A percentile compares a stretch with the other conserved stretches of the same genome.
Conservation (phyloP, 2,797 vertebrate genomes). For the Crypturellus tataupa region DNA sequence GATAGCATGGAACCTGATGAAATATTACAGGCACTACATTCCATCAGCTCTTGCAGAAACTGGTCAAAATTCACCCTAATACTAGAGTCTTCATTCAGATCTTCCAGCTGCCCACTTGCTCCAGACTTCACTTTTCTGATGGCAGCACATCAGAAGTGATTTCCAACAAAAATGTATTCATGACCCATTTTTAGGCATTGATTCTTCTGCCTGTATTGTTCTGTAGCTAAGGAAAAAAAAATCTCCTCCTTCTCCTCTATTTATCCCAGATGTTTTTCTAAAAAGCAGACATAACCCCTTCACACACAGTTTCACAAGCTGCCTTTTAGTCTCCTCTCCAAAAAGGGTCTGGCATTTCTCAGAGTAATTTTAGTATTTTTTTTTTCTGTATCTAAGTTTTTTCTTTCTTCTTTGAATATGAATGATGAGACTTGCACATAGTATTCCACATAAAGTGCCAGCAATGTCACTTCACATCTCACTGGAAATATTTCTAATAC, state of each 20-base stretch:
- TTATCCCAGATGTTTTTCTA: not conserved
- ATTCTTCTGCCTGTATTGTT: fast-evolving
- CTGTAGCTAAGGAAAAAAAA: not conserved
- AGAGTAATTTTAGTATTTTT: not conserved
- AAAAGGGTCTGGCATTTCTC: not conserved
- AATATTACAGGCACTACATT: not conserved
- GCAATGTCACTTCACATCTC: not conserved
- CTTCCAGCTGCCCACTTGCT: not conserved
- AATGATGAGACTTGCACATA: not conserved
- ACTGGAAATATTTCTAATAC: not conserved
- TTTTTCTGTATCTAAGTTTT: not conserved
- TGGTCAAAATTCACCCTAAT: not conserved
- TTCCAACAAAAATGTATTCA: not conserved
- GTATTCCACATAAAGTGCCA: not conserved
- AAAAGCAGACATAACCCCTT: not conserved
- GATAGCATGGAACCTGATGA: not conserved
- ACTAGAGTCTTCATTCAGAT: not conserved
- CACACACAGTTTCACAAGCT: not conserved
- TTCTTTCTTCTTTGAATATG: not conserved
- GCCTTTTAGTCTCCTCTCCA: not conserved
- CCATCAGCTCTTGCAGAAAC: not conserved
- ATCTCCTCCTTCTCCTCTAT: not conserved
- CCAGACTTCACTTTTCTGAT: not conserved
- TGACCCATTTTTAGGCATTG: fast-evolving
- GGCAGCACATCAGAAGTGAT: not conserved